Evolutionary conservation across 2,797 vertebrate genomes (phyloP).

Genomic region (Syngnathus acus): DNA sequence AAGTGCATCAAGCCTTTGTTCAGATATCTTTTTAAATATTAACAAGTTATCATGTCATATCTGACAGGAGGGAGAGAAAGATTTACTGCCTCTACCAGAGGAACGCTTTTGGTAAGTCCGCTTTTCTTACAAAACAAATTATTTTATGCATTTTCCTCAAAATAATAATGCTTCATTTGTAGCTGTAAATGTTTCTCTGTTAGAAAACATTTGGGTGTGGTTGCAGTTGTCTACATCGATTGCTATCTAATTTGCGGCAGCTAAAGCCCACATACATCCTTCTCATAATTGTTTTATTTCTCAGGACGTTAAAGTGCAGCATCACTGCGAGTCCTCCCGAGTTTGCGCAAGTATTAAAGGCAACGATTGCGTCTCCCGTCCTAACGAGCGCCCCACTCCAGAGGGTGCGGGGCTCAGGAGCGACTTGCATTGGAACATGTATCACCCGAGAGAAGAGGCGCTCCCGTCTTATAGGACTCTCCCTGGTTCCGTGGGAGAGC

Average conservation of each 20-base stretch:
- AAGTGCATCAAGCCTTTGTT: constrained; percentile 51
- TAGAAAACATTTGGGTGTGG: constrained; percentile 51
- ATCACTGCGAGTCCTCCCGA: constrained; percentile 33
- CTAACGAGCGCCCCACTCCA: neutral
- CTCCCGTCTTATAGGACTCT: constrained; percentile 68
- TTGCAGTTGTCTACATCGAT: constrained; percentile 45
- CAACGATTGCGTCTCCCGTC: constrained; percentile 1
- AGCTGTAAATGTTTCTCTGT: neutral
- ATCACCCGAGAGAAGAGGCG: constrained; percentile 75
- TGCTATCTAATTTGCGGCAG: constrained; percentile 29
- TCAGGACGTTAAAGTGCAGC: constrained; percentile 47
- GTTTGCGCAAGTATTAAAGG: constrained; percentile 35
- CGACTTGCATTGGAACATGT: constrained; percentile 81
- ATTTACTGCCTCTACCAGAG: constrained; percentile 65
- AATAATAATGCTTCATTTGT: neutral
- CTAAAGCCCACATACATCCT: constrained; percentile 38
- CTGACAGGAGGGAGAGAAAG: constrained; percentile 78
- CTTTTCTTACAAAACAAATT: constrained; percentile 3
- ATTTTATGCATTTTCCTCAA: neutral
- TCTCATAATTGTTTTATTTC: constrained; percentile 16
- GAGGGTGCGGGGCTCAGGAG: neutral
- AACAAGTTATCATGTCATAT: constrained; percentile 80
- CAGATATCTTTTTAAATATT: constrained; percentile 57
- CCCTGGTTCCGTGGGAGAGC: constrained; percentile 40
- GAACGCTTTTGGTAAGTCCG: constrained; percentile 77